Evolutionary conservation across 2,797 vertebrate genomes (phyloP).

Genomic region (Thunnus albacares): DNA sequence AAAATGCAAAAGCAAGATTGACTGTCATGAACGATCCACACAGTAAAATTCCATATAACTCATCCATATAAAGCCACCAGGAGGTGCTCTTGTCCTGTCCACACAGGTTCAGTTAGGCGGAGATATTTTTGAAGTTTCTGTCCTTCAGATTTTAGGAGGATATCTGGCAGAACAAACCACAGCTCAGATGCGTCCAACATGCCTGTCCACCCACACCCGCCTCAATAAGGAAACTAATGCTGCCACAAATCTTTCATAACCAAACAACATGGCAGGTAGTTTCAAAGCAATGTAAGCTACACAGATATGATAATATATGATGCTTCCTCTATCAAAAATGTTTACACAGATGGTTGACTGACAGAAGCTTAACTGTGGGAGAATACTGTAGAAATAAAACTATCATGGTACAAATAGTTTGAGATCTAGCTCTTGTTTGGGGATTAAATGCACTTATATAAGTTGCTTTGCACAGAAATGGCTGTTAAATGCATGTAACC

Average conservation of each 20-base stretch:
- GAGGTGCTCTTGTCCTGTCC: background rate
- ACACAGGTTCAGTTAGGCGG: fast-evolving
- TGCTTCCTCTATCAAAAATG: background rate
- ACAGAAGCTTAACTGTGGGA: background rate
- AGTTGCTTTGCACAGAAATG: background rate
- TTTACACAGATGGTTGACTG: background rate
- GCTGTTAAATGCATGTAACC: background rate
- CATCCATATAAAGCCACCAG: constrained; percentile 33
- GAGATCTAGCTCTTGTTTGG: background rate
- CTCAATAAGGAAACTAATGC: background rate
- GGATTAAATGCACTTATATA: background rate
- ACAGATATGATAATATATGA: no score
- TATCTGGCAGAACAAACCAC: constrained; percentile 19
- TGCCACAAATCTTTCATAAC: background rate
- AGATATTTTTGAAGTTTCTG: background rate
- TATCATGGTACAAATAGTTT: background rate
- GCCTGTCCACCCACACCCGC: constrained; percentile 33
- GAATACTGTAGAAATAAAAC: background rate
- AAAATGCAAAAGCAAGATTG: background rate
- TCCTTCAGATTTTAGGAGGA: constrained; percentile 24
- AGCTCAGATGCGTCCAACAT: constrained; percentile 36
- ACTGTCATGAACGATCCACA: background rate
- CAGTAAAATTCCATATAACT: background rate
- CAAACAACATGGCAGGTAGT: background rate
- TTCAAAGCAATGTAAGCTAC: no score